These are phyloP conservation scores for Bubo blakistoni DNA, from an alignment of 2,113 vertebrate genomes.

Conservation along the genomic window DNA sequence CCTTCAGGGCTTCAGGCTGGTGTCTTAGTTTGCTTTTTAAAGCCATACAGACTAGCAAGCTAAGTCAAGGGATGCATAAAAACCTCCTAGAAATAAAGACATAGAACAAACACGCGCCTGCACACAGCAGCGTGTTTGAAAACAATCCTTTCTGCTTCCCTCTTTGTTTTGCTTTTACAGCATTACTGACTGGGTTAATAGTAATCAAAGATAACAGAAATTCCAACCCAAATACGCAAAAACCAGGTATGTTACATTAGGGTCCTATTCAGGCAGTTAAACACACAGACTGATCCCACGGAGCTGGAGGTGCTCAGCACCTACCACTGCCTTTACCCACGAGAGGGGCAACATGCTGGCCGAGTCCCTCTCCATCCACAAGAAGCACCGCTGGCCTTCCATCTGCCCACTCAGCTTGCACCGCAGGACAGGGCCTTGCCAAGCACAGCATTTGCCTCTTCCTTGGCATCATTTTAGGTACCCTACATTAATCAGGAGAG, in stretches of 20 bases:
- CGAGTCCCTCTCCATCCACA: not conserved
- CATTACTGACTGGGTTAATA: not conserved
- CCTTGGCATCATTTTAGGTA: not conserved
- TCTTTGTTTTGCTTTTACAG: not conserved
- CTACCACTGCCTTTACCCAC: not conserved
- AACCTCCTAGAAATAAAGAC: not conserved
- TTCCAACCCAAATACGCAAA: not conserved
- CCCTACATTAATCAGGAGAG: not conserved
- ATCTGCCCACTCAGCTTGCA: rapidly evolving
- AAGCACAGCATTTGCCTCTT: not conserved
- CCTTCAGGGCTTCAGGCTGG: conserved; percentile 1
- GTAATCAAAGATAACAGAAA: not conserved
- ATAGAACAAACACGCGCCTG: not conserved
- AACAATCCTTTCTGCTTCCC: not conserved
- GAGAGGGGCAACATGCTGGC: rapidly evolving
- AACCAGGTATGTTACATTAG: not conserved
- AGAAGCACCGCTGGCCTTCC: not conserved
- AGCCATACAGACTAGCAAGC: not conserved
- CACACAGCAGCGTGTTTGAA: not conserved
- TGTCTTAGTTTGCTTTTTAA: conserved; percentile 25
- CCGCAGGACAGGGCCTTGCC: not conserved
- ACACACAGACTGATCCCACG: not conserved
- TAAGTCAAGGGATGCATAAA: not conserved
- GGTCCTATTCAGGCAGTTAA: not conserved
- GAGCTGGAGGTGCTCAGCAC: rapidly evolving